Evolutionary conservation across 2,797 vertebrate genomes (phyloP).

Genomic region (Lithobates sylvaticus): DNA sequence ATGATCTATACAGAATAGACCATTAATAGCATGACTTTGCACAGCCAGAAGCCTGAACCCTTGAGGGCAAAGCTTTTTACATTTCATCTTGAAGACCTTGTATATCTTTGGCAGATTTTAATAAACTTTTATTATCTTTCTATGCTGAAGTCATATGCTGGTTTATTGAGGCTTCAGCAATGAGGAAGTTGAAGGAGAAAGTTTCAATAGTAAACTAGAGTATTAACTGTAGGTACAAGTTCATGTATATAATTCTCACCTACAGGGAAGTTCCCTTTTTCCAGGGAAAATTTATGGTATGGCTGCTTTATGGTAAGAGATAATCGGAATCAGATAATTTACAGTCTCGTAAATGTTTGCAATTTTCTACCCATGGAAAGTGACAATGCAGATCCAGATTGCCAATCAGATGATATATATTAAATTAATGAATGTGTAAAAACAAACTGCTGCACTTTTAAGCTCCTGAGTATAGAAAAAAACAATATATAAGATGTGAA

Average conservation of each 20-base stretch:
- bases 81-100: neutral
- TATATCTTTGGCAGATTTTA: neutral
- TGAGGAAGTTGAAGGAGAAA: neutral
- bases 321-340: neutral
- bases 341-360: conserved; percentile 1
- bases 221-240: neutral
- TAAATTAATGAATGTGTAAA: no score
- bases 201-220: neutral
- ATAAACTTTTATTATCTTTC: neutral
- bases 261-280: neutral
- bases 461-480: no score
- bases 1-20: neutral
- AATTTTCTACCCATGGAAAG: conserved; percentile 7
- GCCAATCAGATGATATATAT: neutral
- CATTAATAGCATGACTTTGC: neutral
- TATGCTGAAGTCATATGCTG: conserved; percentile 1
- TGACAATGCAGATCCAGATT: neutral
- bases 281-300: neutral
- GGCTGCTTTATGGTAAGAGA: neutral
- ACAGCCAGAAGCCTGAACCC: neutral
- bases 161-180: neutral
- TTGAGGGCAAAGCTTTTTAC: neutral
- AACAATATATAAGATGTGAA: no score
- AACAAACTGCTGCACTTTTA: no score
- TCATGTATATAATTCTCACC: neutral